Evolutionary conservation across 2,113 vertebrate genomes (phyloP).

Genomic region (Crotalus horridus): DNA sequence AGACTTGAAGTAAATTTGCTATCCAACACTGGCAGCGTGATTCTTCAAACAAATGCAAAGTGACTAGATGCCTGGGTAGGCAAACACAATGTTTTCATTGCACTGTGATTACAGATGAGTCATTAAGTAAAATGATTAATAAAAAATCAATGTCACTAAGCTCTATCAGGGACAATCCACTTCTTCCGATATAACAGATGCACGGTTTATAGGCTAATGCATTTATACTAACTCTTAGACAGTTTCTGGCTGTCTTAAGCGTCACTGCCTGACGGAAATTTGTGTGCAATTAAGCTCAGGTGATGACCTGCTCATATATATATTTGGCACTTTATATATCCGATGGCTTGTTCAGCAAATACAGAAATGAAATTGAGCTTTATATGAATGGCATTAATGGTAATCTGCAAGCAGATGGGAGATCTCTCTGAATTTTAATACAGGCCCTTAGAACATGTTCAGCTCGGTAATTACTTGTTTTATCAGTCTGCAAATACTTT

Average conservation of each 20-base stretch:
- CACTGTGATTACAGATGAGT: slow-evolving; percentile 71
- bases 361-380: slow-evolving; percentile 71
- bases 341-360: slow-evolving; percentile 65
- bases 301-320: slow-evolving; percentile 65
- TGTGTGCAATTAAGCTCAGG: slow-evolving; percentile 72
- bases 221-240: slow-evolving; percentile 70
- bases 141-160: slow-evolving; percentile 75
- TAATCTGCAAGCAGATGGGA: slow-evolving; percentile 65
- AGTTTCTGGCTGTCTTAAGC: slow-evolving; percentile 63
- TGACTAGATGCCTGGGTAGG: slow-evolving; percentile 67
- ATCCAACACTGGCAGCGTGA: slow-evolving; percentile 63
- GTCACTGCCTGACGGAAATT: slow-evolving; percentile 67
- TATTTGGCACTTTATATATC: slow-evolving; percentile 71
- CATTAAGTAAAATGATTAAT: slow-evolving; percentile 76
- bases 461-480: slow-evolving; percentile 58
- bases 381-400: slow-evolving; percentile 70
- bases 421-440: slow-evolving; percentile 64
- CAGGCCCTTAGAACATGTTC: slow-evolving; percentile 57
- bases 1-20: slow-evolving; percentile 48
- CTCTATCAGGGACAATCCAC: slow-evolving; percentile 71
- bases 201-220: slow-evolving; percentile 73
- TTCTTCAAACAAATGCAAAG: slow-evolving; percentile 66
- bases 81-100: slow-evolving; percentile 72
- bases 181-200: slow-evolving; percentile 63
- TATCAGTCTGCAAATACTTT: slow-evolving; percentile 63